A percentile compares a stretch with the other conserved stretches of the same genome.
Evolutionary conservation across 2,113 vertebrate genomes (phyloP).

Genomic region (Pelecanus crispus): DNA sequence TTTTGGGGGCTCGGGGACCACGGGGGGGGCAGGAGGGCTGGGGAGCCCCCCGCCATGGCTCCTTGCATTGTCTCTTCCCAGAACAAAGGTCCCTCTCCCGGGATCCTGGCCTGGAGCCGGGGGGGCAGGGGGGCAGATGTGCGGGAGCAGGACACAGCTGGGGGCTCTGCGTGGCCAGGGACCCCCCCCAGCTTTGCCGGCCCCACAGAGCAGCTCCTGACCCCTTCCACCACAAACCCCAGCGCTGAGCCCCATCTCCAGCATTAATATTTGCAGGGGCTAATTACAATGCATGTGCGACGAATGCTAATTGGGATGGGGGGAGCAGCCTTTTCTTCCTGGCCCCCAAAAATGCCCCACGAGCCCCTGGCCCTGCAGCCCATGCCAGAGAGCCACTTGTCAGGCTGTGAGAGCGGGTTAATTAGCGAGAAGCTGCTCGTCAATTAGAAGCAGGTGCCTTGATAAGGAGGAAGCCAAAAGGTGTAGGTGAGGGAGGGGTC

Average conservation of each 20-base stretch:
- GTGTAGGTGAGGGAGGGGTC: fast-evolving
- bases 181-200: not conserved
- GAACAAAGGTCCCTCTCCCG: not conserved
- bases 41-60: not conserved
- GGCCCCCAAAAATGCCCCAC: not conserved
- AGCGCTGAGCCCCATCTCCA: not conserved
- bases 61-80: not conserved
- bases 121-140: too few relatives aligned
- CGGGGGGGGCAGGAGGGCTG: not conserved
- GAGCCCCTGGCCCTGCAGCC: not conserved
- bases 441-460: not conserved
- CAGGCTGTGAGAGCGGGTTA: not conserved
- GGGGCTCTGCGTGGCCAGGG: not conserved
- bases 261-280: not conserved
- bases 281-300: not conserved
- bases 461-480: too few relatives aligned
- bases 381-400: fast-evolving
- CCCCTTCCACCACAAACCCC: not conserved
- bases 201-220: not conserved
- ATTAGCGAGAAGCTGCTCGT: not conserved
- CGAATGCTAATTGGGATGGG: not conserved
- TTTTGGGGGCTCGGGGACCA: not conserved
- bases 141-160: not conserved
- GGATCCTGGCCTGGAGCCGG: not conserved
- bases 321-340: not conserved